Evolutionary conservation across 1,140 invertebrate genomes (phyloP).

Genomic region (Himalopsyche phryganea): DNA sequence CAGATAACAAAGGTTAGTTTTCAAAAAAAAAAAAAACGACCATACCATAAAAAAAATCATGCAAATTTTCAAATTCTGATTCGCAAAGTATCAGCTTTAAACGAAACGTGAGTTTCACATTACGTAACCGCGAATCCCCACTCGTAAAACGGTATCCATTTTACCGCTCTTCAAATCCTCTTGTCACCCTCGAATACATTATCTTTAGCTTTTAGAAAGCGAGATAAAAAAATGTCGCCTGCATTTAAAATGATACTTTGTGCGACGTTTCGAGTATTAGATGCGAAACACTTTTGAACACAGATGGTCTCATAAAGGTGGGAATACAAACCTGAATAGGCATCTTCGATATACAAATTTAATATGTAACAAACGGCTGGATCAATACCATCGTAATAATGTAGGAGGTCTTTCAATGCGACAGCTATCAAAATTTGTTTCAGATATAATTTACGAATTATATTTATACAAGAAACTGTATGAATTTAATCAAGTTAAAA

Average conservation of each 20-base stretch:
- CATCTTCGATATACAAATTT: constrained; percentile 32
- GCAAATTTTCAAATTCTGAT: constrained; percentile 2
- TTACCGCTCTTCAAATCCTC: too few species aligned
- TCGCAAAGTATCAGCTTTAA: constrained; percentile 3
- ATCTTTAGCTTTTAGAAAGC: too few species aligned
- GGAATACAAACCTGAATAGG: constrained; percentile 29
- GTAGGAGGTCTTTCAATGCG: neutral
- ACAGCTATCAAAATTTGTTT: neutral
- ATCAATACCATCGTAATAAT: constrained; percentile 31
- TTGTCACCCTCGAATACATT: too few species aligned
- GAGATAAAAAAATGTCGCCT: too few species aligned
- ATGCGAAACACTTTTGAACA: constrained; percentile 4
- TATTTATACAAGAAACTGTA: too few species aligned
- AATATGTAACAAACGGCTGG: constrained; percentile 26
- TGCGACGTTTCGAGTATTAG: too few species aligned
- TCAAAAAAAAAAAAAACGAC: neutral
- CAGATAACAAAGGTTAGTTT: neutral
- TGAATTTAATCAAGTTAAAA: too few species aligned
- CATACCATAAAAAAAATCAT: neutral
- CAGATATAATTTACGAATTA: too few species aligned
- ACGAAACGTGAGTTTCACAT: neutral
- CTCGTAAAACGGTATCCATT: neutral
- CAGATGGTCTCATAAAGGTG: constrained; percentile 32
- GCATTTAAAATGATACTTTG: too few species aligned
- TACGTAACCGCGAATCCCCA: neutral